Evolutionary conservation across 2,888 invertebrate species (phyloP).

Genomic region (Priapulus caudatus): DNA sequence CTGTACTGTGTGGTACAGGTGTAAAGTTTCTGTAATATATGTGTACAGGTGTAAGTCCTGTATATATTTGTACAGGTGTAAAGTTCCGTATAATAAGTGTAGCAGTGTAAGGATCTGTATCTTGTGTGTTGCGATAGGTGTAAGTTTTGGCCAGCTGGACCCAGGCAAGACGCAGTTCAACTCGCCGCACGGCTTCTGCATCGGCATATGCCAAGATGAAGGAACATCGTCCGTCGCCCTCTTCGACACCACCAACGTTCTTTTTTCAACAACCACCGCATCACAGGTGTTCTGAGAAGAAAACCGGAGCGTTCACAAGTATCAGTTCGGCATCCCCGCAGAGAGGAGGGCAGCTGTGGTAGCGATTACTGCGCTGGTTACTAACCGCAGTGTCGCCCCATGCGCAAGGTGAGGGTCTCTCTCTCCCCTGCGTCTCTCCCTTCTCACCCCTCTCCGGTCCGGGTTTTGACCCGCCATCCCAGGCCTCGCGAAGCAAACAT

Average conservation of each 20-base stretch:
- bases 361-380: too few species aligned
- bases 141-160: slow-evolving; percentile 81
- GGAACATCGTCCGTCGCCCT: too few species aligned
- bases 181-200: slow-evolving; percentile 91
- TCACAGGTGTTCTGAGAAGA: slow-evolving; percentile 88
- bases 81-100: too few species aligned
- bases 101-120: too few species aligned
- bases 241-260: slow-evolving; percentile 46
- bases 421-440: too few species aligned
- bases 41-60: slow-evolving; percentile 4
- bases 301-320: slow-evolving; percentile 70
- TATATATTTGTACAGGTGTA: slow-evolving; percentile 13
- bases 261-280: slow-evolving; percentile 71
- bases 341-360: slow-evolving; percentile 93
- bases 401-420: too few species aligned
- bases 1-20: slow-evolving; percentile 68
- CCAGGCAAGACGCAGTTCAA: slow-evolving; percentile 87
- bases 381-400: too few species aligned
- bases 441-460: too few species aligned
- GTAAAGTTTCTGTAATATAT: background rate
- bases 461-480: too few species aligned
- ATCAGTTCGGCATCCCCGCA: slow-evolving; percentile 89
- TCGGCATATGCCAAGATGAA: slow-evolving; percentile 89
- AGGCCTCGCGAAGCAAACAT: too few species aligned
- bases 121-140: too few species aligned